Conservation (phyloP, 2,113 vertebrate genomes). For the Rissa tridactyla region DNA sequence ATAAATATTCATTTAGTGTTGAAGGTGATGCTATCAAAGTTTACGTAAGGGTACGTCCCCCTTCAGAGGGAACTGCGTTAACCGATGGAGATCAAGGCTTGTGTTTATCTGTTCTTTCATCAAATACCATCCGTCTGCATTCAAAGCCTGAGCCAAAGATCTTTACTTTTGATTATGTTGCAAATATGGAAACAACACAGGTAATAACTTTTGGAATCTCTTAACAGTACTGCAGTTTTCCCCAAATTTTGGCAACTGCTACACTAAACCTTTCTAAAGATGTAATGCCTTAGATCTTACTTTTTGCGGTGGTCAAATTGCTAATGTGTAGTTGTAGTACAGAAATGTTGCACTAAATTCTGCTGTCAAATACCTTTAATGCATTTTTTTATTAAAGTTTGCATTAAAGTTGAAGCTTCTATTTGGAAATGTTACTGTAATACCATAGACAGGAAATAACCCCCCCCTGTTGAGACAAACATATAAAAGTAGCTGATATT, state of each 20-base stretch:
- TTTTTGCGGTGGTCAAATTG: background rate
- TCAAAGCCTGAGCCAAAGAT: slow-evolving; percentile 91
- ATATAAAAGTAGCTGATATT: background rate
- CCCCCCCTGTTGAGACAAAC: background rate
- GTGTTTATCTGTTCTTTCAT: slow-evolving; percentile 86
- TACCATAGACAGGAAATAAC: background rate
- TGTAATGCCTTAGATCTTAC: background rate
- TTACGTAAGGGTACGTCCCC: slow-evolving; percentile 89
- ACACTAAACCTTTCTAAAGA: background rate
- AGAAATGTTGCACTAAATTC: background rate
- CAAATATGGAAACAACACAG: slow-evolving; percentile 90
- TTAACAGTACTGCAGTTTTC: accelerated
- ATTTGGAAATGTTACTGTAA: background rate
- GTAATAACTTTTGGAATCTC: slow-evolving; percentile 63
- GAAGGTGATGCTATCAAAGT: slow-evolving; percentile 94
- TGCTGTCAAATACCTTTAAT: background rate
- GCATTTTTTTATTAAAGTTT: background rate
- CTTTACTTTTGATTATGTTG: slow-evolving; percentile 93
- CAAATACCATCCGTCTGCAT: slow-evolving; percentile 85
- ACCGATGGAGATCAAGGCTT: slow-evolving; percentile 80
- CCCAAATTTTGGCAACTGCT: background rate
- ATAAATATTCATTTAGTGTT: slow-evolving; percentile 54
- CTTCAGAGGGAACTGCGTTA: slow-evolving; percentile 70
- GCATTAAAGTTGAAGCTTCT: background rate
- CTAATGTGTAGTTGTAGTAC: background rate